Evolutionary conservation across 1,140 invertebrate genomes (phyloP).

Genomic region (Atopsyche davidsoni): DNA sequence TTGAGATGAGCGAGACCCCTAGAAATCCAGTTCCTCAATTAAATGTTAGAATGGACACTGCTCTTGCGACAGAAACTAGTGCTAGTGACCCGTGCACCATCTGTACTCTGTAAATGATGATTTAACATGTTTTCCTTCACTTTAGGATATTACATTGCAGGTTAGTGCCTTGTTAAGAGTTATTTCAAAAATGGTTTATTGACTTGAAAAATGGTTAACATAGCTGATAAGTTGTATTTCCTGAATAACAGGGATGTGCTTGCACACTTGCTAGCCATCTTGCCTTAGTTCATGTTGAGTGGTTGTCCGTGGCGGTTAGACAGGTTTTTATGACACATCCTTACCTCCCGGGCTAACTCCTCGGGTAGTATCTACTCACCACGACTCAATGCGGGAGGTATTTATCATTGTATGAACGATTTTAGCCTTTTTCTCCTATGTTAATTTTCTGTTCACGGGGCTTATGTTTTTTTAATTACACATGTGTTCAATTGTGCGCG

Average conservation of each 20-base stretch:
- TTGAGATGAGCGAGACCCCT: no score
- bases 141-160: constrained; percentile 20
- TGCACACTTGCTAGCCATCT: no score
- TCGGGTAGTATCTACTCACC: constrained; percentile 1
- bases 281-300: no score
- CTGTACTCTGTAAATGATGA: no score
- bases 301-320: neutral
- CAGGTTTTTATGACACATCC: neutral
- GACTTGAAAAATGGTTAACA: no score
- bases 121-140: constrained; percentile 18
- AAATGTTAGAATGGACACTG: no score
- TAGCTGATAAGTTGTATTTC: neutral
- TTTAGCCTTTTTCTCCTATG: constrained; percentile 13
- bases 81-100: no score
- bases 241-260: neutral
- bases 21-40: no score
- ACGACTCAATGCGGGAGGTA: constrained; percentile 17
- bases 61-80: no score
- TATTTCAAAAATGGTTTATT: constrained; percentile 5
- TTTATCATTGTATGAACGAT: constrained; percentile 23
- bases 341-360: neutral
- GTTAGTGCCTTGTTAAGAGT: constrained; percentile 27
- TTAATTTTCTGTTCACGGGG: constrained; percentile 4
- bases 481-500: no score
- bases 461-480: constrained; percentile 2